Evolutionary conservation across 2,113 vertebrate genomes (phyloP).

Genomic region (Damaliscus lunatus): DNA sequence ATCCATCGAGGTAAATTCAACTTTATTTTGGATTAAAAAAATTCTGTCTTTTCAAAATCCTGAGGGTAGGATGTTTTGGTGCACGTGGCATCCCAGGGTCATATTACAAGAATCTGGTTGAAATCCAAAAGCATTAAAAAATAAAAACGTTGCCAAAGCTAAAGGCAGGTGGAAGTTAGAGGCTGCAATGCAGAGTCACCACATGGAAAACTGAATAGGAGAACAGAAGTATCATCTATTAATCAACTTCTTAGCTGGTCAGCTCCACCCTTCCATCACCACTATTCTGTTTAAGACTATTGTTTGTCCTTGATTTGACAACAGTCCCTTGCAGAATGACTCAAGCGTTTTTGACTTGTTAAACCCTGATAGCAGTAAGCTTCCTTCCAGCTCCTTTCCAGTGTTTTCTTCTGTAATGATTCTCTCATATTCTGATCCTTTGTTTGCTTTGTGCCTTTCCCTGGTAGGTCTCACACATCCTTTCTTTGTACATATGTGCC

Average conservation of each 20-base stretch:
- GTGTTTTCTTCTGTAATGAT: neutral
- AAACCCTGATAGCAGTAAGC: neutral
- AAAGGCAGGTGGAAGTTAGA: neutral
- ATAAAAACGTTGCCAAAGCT: neutral
- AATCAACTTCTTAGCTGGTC: neutral
- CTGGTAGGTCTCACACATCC: neutral
- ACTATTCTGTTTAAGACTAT: neutral
- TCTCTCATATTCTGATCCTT: neutral
- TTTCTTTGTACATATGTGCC: neutral
- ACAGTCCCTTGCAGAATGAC: neutral
- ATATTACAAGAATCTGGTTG: neutral
- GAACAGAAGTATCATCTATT: neutral
- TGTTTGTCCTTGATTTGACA: neutral
- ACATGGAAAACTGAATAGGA: neutral
- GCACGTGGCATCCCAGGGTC: neutral
- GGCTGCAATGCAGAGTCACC: neutral
- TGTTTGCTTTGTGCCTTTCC: neutral
- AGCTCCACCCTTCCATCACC: neutral
- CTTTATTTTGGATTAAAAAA: neutral
- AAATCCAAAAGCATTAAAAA: neutral
- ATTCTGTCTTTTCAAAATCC: neutral
- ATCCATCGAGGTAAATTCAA: neutral
- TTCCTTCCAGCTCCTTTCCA: neutral
- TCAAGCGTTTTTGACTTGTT: neutral
- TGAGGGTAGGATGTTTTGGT: neutral